A percentile compares a stretch with the other conserved stretches of the same genome.
Conservation (phyloP, 2,797 vertebrate genomes). For the Crenichthys baileyi region DNA sequence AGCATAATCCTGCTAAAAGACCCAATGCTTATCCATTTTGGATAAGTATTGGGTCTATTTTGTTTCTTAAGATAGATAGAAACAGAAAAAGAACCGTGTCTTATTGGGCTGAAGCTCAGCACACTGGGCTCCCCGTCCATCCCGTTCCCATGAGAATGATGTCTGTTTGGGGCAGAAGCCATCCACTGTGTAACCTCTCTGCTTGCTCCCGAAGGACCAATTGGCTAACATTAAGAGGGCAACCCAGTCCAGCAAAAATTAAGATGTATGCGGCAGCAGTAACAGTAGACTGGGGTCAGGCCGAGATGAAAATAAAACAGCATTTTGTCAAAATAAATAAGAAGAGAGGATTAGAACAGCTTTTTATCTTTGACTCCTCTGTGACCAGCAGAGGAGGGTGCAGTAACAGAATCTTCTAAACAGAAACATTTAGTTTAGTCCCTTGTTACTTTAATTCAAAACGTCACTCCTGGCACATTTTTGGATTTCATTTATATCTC, state of each 20-base stretch:
- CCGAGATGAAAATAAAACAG: conserved; percentile 28
- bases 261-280: conserved; percentile 36
- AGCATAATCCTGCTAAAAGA: no score
- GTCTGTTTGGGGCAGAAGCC: conserved; percentile 67
- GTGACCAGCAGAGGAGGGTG: conserved; percentile 16
- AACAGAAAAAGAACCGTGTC: neutral
- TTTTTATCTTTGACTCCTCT: conserved; percentile 21
- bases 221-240: conserved; percentile 32
- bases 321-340: conserved; percentile 42
- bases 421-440: neutral
- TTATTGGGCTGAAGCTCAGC: conserved; percentile 29
- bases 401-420: conserved; percentile 1
- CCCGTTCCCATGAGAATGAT: conserved; percentile 78
- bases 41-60: no score
- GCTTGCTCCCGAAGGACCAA: conserved; percentile 52
- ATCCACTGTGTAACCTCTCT: conserved; percentile 48
- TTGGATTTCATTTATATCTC: neutral
- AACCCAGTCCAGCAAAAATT: conserved; percentile 4
- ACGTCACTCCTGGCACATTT: neutral
- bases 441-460: neutral
- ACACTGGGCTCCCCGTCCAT: conserved; percentile 27
- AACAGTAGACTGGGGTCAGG: conserved; percentile 46
- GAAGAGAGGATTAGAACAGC: conserved; percentile 22
- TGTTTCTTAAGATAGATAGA: no score
- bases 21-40: no score